These are phyloP conservation scores for Perca fluviatilis DNA, from an alignment of 2,113 vertebrate genomes.

Conservation along the genomic window DNA sequence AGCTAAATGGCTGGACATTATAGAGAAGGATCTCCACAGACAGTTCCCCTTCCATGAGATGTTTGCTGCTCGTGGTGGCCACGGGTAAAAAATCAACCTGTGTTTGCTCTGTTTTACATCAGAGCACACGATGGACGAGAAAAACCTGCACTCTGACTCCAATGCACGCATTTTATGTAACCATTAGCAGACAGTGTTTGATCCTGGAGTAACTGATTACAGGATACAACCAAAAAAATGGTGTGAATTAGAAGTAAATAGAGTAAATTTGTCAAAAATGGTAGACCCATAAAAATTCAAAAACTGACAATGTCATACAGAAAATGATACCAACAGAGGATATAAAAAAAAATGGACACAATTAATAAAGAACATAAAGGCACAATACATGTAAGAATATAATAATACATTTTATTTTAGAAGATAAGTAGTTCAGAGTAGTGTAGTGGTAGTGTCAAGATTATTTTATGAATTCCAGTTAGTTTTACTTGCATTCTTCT, in stretches of 20 bases:
- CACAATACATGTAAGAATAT: background rate
- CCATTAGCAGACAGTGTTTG: background rate
- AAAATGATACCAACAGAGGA: background rate
- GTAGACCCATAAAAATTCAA: background rate
- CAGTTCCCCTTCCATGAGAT: slow-evolving; percentile 96
- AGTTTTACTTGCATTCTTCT: background rate
- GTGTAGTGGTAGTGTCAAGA: background rate
- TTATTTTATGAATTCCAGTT: background rate
- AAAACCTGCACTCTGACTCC: slow-evolving; percentile 1
- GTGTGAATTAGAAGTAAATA: background rate
- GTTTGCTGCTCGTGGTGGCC: slow-evolving; percentile 92
- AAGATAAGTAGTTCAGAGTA: background rate
- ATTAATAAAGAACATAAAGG: background rate
- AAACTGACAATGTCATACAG: background rate
- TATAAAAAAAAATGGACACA: background rate
- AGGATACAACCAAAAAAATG: background rate
- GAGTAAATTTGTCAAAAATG: background rate
- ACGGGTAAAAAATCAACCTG: slow-evolving; percentile 84
- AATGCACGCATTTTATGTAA: background rate
- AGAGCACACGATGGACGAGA: background rate
- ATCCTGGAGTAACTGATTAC: background rate
- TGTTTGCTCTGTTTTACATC: background rate
- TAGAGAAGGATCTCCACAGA: slow-evolving; percentile 93
- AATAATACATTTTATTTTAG: background rate
- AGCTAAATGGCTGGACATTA: slow-evolving; percentile 94